These are phyloP conservation scores for Neocloeon triangulifer DNA, from an alignment of 1,140 invertebrate species.

Conservation along the genomic window DNA sequence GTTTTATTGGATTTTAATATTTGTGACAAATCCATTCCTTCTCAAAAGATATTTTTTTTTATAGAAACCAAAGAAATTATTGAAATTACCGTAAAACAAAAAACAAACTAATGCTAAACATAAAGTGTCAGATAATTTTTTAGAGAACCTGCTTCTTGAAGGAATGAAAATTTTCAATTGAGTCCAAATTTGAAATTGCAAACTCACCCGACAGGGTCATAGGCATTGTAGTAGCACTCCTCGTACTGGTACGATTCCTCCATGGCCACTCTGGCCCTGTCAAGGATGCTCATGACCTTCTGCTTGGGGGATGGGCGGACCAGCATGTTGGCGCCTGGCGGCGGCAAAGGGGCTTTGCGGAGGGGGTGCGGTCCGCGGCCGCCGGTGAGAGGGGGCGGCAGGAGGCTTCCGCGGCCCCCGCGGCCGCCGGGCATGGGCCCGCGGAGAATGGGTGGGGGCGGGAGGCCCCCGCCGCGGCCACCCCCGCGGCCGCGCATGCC, in stretches of 20 bases:
- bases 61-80: too few relatives aligned
- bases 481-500: too few relatives aligned
- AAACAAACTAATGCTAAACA: too few relatives aligned
- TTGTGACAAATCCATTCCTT: too few relatives aligned
- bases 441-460: too few relatives aligned
- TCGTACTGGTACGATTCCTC: conserved; percentile 38
- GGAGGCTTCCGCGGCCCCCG: conserved; percentile 8
- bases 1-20: too few relatives aligned
- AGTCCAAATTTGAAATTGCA: too few relatives aligned
- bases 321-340: conserved; percentile 9
- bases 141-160: too few relatives aligned
- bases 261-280: conserved; percentile 55
- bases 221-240: conserved; percentile 8
- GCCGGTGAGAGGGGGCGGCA: conserved; percentile 4
- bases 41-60: too few relatives aligned
- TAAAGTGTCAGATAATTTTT: too few relatives aligned
- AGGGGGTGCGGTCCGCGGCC: conserved; percentile 14
- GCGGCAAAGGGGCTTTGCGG: conserved; percentile 21
- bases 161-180: too few relatives aligned
- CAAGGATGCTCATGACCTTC: conserved; percentile 60
- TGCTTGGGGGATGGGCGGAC: conserved; percentile 23
- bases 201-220: conserved; percentile 16
- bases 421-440: conserved; percentile 13
- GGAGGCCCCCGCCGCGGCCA: conserved; percentile 14
- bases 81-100: too few relatives aligned